phyloP scores from a whole-genome alignment of 2,797 vertebrate genomes.

The Phrynocephalus vlangalii region DNA sequence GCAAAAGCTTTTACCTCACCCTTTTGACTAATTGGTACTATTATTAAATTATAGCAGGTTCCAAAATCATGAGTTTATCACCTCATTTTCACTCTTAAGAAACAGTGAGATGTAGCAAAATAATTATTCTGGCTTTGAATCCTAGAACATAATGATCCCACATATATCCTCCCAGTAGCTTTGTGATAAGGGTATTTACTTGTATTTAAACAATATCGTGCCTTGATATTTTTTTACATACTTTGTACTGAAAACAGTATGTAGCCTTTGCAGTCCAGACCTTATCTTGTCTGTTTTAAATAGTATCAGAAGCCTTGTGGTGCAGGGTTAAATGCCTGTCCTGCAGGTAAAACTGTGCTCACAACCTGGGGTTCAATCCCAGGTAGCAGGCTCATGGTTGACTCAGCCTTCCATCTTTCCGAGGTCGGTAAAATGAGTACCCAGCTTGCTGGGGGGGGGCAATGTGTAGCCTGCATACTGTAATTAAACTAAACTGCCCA shows the following conservation, averaged over 20 bases:
- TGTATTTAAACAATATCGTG: not conserved
- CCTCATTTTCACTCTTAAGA: conserved; percentile 31
- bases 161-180: not conserved
- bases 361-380: too few species aligned
- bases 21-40: not conserved
- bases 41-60: not conserved
- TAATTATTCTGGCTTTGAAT: not conserved
- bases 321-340: not conserved
- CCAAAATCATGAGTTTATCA: conserved; percentile 9
- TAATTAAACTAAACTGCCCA: too few species aligned
- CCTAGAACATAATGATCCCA: not conserved
- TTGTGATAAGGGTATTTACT: not conserved
- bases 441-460: too few species aligned
- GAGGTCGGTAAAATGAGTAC: too few species aligned
- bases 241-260: not conserved
- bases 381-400: too few species aligned
- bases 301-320: too few species aligned
- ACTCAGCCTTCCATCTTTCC: too few species aligned
- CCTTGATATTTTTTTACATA: not conserved
- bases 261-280: not conserved
- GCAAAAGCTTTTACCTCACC: not conserved
- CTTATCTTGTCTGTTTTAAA: not conserved
- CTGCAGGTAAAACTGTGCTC: not conserved
- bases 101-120: conserved; percentile 27
- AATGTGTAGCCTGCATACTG: too few species aligned